These are phyloP conservation scores for Belonocnema kinseyi DNA, from an alignment of 1,140 invertebrate species.

Conservation along the genomic window DNA sequence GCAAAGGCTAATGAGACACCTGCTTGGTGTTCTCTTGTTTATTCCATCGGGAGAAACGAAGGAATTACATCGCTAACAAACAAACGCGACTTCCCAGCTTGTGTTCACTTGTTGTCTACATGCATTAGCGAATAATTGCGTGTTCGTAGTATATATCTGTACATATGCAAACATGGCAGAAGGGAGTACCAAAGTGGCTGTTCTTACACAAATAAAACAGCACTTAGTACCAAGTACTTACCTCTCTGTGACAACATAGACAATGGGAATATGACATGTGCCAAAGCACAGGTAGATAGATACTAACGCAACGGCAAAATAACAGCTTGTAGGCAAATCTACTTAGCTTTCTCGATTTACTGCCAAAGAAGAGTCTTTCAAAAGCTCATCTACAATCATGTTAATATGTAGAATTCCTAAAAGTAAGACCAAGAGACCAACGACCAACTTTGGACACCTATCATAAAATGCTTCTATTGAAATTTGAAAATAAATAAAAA, in stretches of 20 bases:
- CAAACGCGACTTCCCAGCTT: slow-evolving; percentile 7
- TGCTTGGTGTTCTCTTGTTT: not conserved
- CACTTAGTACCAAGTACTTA: slow-evolving; percentile 73
- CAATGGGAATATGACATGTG: slow-evolving; percentile 74
- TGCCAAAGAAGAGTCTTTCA: not conserved
- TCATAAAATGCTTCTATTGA: no score
- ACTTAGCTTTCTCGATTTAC: slow-evolving; percentile 29
- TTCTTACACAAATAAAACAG: slow-evolving; percentile 75
- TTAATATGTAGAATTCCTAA: no score
- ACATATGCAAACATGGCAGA: slow-evolving; percentile 53
- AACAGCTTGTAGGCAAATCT: slow-evolving; percentile 70
- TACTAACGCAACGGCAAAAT: slow-evolving; percentile 46
- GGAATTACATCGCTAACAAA: not conserved
- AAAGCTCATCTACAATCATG: not conserved
- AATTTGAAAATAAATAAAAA: no score
- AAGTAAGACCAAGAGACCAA: no score
- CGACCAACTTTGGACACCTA: no score
- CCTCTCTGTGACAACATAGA: slow-evolving; percentile 68
- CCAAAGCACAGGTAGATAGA: slow-evolving; percentile 59
- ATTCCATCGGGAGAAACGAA: not conserved
- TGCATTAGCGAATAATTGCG: slow-evolving; percentile 52
- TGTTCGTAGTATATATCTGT: slow-evolving; percentile 14
- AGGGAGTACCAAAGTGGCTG: slow-evolving; percentile 65
- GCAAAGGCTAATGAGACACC: not conserved
- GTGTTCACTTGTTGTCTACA: slow-evolving; percentile 40